These are phyloP conservation scores for Enteromius radiatus DNA, from an alignment of 2,797 vertebrate genomes.

Conservation along the genomic window DNA sequence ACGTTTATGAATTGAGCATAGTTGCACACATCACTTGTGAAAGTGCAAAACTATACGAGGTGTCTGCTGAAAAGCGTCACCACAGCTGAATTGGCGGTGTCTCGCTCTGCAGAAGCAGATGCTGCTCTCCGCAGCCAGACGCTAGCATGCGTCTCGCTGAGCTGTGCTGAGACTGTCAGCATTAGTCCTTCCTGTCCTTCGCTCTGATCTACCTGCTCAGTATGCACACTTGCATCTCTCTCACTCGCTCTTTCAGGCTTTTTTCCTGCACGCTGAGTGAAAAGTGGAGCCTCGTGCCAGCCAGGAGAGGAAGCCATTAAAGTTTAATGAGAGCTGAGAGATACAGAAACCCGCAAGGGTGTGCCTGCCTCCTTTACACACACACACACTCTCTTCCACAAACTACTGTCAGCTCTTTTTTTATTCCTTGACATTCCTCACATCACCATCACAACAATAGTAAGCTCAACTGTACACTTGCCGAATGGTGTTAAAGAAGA, in stretches of 20 bases:
- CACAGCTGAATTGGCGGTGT: constrained; percentile 16
- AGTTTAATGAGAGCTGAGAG: constrained; percentile 87
- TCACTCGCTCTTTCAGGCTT: constrained; percentile 64
- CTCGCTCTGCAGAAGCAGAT: constrained; percentile 34
- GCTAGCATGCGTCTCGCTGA: constrained; percentile 13
- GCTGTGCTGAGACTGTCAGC: constrained; percentile 38
- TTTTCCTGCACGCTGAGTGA: constrained; percentile 70
- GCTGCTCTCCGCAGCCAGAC: constrained; percentile 31
- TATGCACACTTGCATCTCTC: constrained; percentile 47
- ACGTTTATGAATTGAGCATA: neutral
- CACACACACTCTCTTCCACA: constrained; percentile 46
- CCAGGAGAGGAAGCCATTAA: constrained; percentile 87
- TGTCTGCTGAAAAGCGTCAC: constrained; percentile 17
- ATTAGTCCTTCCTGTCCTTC: constrained; percentile 42
- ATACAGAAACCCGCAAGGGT: constrained; percentile 87
- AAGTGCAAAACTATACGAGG: constrained; percentile 9
- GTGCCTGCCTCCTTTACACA: constrained; percentile 70
- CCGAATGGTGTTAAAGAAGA: constrained; percentile 16
- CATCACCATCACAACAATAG: constrained; percentile 33
- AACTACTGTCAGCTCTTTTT: constrained; percentile 64
- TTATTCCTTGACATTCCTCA: constrained; percentile 32
- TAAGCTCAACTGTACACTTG: constrained; percentile 15
- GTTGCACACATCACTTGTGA: neutral
- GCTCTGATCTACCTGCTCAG: constrained; percentile 51
- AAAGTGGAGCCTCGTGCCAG: constrained; percentile 77